Base-by-base conservation (phyloP, 2,113 vertebrate species). In the Channa argus region DNA sequence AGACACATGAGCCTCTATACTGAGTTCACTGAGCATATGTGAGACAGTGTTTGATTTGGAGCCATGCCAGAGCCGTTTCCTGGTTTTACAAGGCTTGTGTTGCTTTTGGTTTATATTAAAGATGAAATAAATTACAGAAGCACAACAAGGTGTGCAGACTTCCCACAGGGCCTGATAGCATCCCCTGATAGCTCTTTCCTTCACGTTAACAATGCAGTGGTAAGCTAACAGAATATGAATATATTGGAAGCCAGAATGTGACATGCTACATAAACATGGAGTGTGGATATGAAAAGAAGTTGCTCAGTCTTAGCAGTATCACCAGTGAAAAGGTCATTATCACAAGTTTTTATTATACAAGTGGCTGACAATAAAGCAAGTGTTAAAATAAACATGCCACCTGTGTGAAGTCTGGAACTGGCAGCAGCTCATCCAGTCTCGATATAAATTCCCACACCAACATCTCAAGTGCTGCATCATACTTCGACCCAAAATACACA, bases 391-490 rank as follows among this genome's bases (percentile, higher is more conserved):
- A 56, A 59, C 12, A 6, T 1, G 0, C 10, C 53, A 95, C 94
- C 92, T 95, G 92, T 47, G 90, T 91, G 64, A 94, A 92, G 77
- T 94, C 92, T 38, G 93, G 94, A 46, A 88, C 77, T 2, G 93
- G 92, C 64, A 95, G 79, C 24, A 94, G 86, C 74, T 91, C 88
- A 41, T 96, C 95, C 79, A 97, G 86, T 24, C 93, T 86, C 15
- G 88, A 93, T 65, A 96, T 79, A n/a, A 95, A 96, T 77, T 96
- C 95, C 86, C 94, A 95, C 73, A 96, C 90, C 36, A 96, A 89
- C 74, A 94, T 94, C 88, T 96, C 95, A 6, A 96, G 88, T 0
- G 93, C 94, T 0, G 66, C 78, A 1, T 96, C 71, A 8, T 95
- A 97, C 15, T 85, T 72, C 14, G 94, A 86, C 2, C 96, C 96